Evolutionary conservation across 2,797 vertebrate genomes (phyloP).

Genomic region (Hirundo rustica): DNA sequence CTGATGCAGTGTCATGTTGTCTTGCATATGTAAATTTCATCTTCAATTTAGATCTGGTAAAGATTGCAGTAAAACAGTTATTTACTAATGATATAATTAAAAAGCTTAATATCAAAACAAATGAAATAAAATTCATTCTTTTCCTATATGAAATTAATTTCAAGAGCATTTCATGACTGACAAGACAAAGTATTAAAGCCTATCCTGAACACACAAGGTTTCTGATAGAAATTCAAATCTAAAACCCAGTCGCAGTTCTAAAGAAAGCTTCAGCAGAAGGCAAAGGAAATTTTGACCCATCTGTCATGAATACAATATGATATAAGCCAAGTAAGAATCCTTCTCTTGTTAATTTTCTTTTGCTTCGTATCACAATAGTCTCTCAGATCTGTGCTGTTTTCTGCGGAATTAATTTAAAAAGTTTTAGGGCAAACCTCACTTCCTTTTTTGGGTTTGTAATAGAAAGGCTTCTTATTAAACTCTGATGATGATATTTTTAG

Average conservation of each 20-base stretch:
- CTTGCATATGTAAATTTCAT: background rate
- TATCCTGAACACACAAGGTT: background rate
- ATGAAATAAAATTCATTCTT: background rate
- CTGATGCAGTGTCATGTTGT: background rate
- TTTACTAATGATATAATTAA: background rate
- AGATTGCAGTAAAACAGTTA: background rate
- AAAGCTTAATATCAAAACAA: background rate
- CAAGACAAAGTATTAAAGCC: background rate
- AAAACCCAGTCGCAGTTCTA: background rate
- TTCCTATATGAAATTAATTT: background rate
- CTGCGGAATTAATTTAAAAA: background rate
- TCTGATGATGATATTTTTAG: background rate
- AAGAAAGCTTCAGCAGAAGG: background rate
- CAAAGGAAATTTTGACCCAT: background rate
- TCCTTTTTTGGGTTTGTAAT: background rate
- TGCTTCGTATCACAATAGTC: accelerated
- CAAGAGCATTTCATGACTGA: background rate
- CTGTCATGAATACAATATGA: background rate
- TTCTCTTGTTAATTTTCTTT: background rate
- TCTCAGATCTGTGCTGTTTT: background rate
- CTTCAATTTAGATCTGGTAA: background rate
- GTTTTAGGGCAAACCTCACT: background rate
- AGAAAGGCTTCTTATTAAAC: background rate
- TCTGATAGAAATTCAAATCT: background rate
- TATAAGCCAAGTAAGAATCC: background rate